These are phyloP conservation scores for Phalera bucephala DNA, from an alignment of 2,888 invertebrate genomes.

Conservation along the genomic window DNA sequence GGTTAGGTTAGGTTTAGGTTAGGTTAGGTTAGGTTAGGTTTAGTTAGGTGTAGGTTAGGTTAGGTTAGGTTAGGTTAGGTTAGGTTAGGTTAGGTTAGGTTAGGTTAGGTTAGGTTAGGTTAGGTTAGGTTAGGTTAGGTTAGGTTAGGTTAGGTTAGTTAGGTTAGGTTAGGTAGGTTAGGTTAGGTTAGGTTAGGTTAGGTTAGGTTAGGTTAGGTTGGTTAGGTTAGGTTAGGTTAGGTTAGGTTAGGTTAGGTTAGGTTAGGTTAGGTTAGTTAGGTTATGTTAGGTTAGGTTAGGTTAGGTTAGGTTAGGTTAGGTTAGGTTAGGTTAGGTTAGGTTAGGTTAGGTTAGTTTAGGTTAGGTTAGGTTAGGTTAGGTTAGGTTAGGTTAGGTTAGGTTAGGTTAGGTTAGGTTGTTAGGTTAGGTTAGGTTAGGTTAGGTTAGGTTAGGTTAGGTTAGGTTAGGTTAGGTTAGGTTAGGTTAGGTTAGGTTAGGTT, in stretches of 20 bases:
- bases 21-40: constrained; percentile 25
- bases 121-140: constrained; percentile 24
- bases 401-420: constrained; percentile 23
- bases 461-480: constrained; percentile 13
- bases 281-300: no score
- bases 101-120: constrained; percentile 25
- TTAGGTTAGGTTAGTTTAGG: no score
- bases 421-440: constrained; percentile 22
- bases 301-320: constrained; percentile 20
- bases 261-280: no score
- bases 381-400: constrained; percentile 20
- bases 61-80: constrained; percentile 26
- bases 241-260: constrained; percentile 20
- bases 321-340: constrained; percentile 23
- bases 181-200: no score
- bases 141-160: constrained; percentile 23
- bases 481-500: constrained; percentile 19
- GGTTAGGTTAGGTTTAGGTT: constrained; percentile 25
- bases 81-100: constrained; percentile 26
- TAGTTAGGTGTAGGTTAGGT: no score
- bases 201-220: no score
- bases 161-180: constrained; percentile 21
- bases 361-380: constrained; percentile 23
- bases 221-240: constrained; percentile 22
- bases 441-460: constrained; percentile 17